Base-by-base conservation (phyloP, 2,888 invertebrate genomes). In the Dasysyrphus albostriatus region DNA sequence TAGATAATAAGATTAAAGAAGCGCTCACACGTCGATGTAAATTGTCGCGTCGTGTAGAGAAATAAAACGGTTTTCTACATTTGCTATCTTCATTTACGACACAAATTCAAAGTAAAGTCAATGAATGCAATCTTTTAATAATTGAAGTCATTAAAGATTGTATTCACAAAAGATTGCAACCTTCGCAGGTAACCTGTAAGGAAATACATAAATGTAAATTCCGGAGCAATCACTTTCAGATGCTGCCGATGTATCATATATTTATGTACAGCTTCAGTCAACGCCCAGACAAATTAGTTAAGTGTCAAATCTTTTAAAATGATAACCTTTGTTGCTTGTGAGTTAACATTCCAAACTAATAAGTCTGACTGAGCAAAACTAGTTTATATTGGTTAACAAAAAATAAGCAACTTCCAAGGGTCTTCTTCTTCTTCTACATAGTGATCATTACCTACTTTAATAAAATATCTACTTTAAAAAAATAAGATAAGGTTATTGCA, bases 251-350 rank as follows among this genome's bases (percentile, higher is more conserved):
- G 0, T 42, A 6, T 24, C 24, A 42, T 42, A 42, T 1, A 6
- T 14, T 42, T 14, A 12, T 12, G 5, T 5, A 39, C 12, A 39
- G 3, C 39, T 12, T 39, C 12, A 44, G 44, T n/a, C 6, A n/a
- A n/a, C 4, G 63, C n/a, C 63, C 63, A 63, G 63, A 29, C 63
- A 32, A 24, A 63, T 44, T 44, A 44, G 29, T 32, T 0, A 32
- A 29, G n/a, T n/a, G n/a, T 10, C 16, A 10, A 14, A 24, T 61
- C 14, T 14, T 42, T n/a, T 5, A 32, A 12, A 37, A 10, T 39
- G 44, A 63, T 63, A 63, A 63, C 63, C n/a, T 63, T 44, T 24
- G 8, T 24, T 1, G 24, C 3, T 24, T 2, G 9, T 7, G 14
- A 19, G 3, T 12, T 10, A 1, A 19, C 10, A 63, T 37, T 58